Conservation (phyloP, 2,797 vertebrate species). For the Phrynocephalus forsythii region DNA sequence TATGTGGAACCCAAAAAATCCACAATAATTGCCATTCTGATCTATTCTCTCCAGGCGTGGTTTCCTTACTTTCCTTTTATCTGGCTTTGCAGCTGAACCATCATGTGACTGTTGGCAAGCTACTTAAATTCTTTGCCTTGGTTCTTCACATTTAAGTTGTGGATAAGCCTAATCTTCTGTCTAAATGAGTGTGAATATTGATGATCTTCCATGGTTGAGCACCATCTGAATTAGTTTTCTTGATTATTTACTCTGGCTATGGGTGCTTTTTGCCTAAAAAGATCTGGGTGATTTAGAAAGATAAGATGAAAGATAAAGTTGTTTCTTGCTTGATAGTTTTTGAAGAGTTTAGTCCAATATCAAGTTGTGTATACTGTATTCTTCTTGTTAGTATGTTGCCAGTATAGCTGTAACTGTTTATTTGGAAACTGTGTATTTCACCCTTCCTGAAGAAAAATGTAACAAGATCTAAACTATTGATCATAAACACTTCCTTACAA, state of each 20-base stretch:
- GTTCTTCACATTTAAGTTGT: slow-evolving; percentile 14
- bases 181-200: not conserved
- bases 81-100: slow-evolving; percentile 3
- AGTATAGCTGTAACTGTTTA: slow-evolving; percentile 12
- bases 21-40: not conserved
- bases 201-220: not conserved
- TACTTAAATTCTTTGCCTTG: slow-evolving; percentile 21
- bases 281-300: no score
- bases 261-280: slow-evolving; percentile 11
- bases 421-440: slow-evolving; percentile 7
- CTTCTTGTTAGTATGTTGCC: not conserved
- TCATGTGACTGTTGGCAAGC: slow-evolving; percentile 27
- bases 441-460: not conserved
- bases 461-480: not conserved
- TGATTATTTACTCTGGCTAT: slow-evolving; percentile 13
- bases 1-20: not conserved
- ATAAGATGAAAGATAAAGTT: not conserved
- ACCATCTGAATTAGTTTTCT: not conserved
- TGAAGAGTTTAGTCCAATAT: not conserved
- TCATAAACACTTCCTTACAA: slow-evolving; percentile 10
- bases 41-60: not conserved
- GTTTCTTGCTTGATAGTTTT: not conserved
- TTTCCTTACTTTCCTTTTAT: slow-evolving; percentile 9
- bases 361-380: not conserved
- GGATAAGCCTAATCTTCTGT: not conserved